Percentiles rank a stretch among this genome's conserved stretches.
Evolutionary conservation across 2,797 vertebrate species (phyloP).

Genomic region (Crenuchus spilurus): DNA sequence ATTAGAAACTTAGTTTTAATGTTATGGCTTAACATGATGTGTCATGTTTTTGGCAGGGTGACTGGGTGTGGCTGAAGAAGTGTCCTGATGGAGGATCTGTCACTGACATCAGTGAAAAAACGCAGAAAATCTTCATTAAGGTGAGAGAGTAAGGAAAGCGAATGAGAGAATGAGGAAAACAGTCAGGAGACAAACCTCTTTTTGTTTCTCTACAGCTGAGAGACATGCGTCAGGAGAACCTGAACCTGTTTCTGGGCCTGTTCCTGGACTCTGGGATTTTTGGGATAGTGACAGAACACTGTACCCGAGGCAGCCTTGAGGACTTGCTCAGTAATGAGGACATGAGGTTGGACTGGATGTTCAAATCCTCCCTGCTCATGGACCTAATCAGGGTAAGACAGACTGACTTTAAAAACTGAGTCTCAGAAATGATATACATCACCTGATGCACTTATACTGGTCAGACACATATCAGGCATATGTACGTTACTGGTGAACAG

Average conservation of each 20-base stretch:
- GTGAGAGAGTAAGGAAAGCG: conserved; percentile 67
- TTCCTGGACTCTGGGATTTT: conserved; percentile 85
- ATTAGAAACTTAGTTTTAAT: not conserved
- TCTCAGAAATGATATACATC: not conserved
- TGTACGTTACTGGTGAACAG: too few species aligned
- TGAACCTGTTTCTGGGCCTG: conserved; percentile 89
- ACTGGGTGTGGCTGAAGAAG: conserved; percentile 96
- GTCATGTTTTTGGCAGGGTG: conserved; percentile 76
- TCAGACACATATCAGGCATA: too few species aligned
- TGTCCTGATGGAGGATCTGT: conserved; percentile 71
- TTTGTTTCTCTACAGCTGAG: conserved; percentile 74
- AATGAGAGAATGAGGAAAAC: not conserved
- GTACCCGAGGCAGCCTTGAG: conserved; percentile 87
- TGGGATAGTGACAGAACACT: conserved; percentile 90
- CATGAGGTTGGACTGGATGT: conserved; percentile 98
- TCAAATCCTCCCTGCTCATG: conserved; percentile 91
- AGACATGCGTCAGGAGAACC: conserved; percentile 92
- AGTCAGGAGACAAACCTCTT: not conserved
- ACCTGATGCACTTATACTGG: too few species aligned
- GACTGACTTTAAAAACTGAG: too few species aligned
- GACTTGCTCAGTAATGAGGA: conserved; percentile 88
- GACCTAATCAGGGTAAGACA: conserved; percentile 88
- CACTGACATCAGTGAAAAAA: conserved; percentile 68
- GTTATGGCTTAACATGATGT: conserved; percentile 2
- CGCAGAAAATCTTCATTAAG: conserved; percentile 82